Evolutionary conservation across 2,888 invertebrate species (phyloP), one percentile per base, ranked within the genome.

Genomic region (Cephus runcator): DNA sequence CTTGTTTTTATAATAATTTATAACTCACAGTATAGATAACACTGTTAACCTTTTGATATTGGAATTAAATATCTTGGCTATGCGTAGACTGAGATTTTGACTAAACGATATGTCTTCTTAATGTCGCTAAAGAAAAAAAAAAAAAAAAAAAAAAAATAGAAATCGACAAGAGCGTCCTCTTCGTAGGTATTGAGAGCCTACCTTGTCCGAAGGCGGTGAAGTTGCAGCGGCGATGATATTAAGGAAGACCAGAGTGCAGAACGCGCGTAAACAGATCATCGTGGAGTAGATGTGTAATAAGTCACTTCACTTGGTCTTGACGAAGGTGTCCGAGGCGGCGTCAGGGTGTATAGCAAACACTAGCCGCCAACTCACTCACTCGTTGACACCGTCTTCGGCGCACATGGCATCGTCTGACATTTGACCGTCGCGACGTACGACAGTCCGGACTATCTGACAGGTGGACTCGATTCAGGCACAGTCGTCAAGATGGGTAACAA

Each of bases 251-350:
- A 80, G 77, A 34, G 79, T 78, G 76, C 80, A 73, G 74, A 82
- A 79, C 68, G 80, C 80, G 23, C 80, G 34, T 79, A 56, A 77
- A 31, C 80, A 73, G 40, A 81, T 73, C 80, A 80, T 80, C 82
- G 79, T 82, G 71, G n/a, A 56, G 56, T 56, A 23, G 56, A 56
- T 56, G 56, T 56, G 9, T 56, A 56, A 23, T 23, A 56, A 56
- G 6, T 56, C 56, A 56, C 56, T 56, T 56, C 56, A 56, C 56
- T 56, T 56, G 56, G 23, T 56, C 56, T 56, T 56, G 56, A 23
- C 56, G 56, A 56, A 56, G 56, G 56, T 56, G 23, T 56, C 56
- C 23, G 56, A 56, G 56, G 56, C 56, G 56, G 56, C 56, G 56
- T 56, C 56, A 56, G 56, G 56, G 56, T 56, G 56, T 56, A 56